phyloP scores from a whole-genome alignment of 2,888 invertebrate genomes.

The Melikaiella ostensackeni region DNA sequence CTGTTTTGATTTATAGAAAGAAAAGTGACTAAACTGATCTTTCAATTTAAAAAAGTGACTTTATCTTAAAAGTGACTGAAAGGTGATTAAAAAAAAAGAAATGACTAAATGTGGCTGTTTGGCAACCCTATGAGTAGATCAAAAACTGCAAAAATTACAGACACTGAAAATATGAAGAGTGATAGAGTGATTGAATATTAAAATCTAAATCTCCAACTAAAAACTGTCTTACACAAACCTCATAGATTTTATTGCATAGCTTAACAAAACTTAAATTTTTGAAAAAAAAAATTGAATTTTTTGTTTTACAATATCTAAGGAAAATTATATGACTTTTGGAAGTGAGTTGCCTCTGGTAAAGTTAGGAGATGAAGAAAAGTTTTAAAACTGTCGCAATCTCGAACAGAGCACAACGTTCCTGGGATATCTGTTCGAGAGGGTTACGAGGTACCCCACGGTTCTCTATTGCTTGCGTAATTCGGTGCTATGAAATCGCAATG shows the following conservation, averaged over 20 bases:
- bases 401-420: constrained; percentile 53
- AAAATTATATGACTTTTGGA: background rate
- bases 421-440: constrained; percentile 38
- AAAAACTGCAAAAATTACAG: background rate
- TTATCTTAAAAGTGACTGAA: too few species aligned
- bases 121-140: too few species aligned
- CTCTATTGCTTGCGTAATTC: constrained; percentile 56
- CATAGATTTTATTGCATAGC: background rate
- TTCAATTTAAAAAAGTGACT: too few species aligned
- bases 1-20: too few species aligned
- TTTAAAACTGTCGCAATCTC: constrained; percentile 54
- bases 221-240: background rate
- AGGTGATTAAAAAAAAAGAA: too few species aligned
- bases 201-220: background rate
- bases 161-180: background rate
- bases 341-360: background rate
- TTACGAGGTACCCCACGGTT: constrained; percentile 45
- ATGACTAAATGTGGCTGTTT: too few species aligned
- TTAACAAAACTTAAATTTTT: background rate
- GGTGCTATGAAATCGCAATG: constrained; percentile 36
- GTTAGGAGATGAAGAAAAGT: background rate
- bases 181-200: too few species aligned
- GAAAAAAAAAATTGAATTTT: background rate
- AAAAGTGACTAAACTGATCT: too few species aligned
- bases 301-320: too few species aligned